Evolutionary conservation across 2,888 invertebrate species (phyloP).

Genomic region (Troglohyphantes excavatus): DNA sequence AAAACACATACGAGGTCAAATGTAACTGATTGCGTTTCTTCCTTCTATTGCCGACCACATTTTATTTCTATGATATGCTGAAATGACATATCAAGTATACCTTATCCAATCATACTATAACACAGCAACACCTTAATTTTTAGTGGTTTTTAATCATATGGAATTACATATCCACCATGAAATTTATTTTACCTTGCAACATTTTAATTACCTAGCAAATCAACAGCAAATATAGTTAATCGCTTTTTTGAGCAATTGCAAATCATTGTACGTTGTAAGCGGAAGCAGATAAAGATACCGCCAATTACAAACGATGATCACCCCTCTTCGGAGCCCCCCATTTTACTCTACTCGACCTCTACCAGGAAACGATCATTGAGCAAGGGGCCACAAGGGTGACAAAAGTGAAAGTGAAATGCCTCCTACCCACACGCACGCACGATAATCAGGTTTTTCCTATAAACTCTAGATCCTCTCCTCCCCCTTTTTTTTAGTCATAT

Average conservation of each 20-base stretch:
- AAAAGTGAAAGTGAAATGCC: slow-evolving; percentile 44
- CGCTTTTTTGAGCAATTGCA: not conserved
- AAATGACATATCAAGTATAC: too few species aligned
- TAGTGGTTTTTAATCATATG: too few species aligned
- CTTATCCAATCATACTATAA: too few species aligned
- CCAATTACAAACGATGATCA: not conserved
- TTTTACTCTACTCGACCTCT: slow-evolving; percentile 12
- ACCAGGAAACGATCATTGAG: slow-evolving; percentile 40
- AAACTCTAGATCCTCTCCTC: not conserved
- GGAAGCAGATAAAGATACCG: not conserved
- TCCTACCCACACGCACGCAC: slow-evolving; percentile 1
- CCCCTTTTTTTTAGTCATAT: not conserved
- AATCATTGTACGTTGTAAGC: not conserved
- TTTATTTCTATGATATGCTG: too few species aligned
- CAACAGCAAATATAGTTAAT: not conserved
- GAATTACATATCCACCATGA: too few species aligned
- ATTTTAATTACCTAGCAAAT: not conserved
- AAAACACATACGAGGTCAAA: too few species aligned
- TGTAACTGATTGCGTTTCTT: too few species aligned
- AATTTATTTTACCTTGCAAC: not conserved
- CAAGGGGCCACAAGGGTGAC: slow-evolving; percentile 6
- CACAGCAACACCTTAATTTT: too few species aligned
- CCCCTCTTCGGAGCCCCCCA: not conserved
- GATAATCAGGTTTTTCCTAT: not conserved
- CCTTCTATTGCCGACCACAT: too few species aligned